Percentiles rank a stretch among this genome's conserved stretches.
Evolutionary conservation across 2,113 vertebrate species (phyloP).

Genomic region (Onychostoma macrolepis): DNA sequence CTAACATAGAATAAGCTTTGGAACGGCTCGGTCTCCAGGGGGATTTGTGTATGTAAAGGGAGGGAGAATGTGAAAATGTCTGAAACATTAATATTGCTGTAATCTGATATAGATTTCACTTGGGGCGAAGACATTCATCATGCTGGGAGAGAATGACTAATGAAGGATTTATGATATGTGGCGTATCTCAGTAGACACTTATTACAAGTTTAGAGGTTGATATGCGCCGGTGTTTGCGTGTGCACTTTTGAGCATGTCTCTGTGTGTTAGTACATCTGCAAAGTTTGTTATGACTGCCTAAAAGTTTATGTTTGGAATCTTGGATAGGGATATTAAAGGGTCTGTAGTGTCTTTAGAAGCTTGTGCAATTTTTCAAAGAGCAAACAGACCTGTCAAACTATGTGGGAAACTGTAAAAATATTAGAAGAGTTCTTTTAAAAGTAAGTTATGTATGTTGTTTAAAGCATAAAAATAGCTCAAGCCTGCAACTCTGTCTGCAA

Average conservation of each 20-base stretch:
- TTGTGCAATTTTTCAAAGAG: constrained; percentile 6
- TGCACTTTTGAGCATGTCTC: background rate
- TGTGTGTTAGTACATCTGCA: constrained; percentile 5
- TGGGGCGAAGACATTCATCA: constrained; percentile 42
- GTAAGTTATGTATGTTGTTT: background rate
- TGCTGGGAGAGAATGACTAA: constrained; percentile 42
- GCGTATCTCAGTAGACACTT: constrained; percentile 50
- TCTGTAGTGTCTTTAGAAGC: constrained; percentile 31
- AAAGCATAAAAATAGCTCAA: constrained; percentile 6
- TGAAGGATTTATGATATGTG: constrained; percentile 57
- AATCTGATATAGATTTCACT: constrained; percentile 48
- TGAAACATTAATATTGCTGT: constrained; percentile 46
- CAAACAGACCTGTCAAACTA: constrained; percentile 14
- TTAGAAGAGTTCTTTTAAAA: background rate
- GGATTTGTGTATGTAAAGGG: constrained; percentile 21
- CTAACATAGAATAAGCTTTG: constrained; percentile 6
- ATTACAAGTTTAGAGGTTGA: constrained; percentile 44
- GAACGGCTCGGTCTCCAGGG: constrained; percentile 6
- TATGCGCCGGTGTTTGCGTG: background rate
- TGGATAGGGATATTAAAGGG: constrained; percentile 36
- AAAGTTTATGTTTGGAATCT: constrained; percentile 46
- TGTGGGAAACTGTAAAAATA: constrained; percentile 3
- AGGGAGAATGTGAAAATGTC: constrained; percentile 19
- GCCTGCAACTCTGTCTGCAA: background rate
- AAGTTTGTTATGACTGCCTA: constrained; percentile 32